phyloP scores from a whole-genome alignment of 2,888 invertebrate species.

The Octonoba sinensis region DNA sequence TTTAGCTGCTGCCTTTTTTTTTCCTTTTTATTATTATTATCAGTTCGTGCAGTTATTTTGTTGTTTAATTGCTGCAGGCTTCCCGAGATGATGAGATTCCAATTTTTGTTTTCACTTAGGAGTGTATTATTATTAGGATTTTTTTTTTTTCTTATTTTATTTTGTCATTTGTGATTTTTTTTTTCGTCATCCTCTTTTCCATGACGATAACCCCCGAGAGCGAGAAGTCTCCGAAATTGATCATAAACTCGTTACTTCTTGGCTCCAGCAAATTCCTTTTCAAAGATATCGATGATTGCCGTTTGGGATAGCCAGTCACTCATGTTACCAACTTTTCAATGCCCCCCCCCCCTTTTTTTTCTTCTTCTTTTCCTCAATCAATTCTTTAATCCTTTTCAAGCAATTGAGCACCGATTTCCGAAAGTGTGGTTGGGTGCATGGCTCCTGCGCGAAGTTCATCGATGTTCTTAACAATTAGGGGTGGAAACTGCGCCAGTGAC shows the following conservation, averaged over 20 bases:
- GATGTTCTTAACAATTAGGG: no score
- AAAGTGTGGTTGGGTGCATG: no score
- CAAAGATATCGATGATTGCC: constrained; percentile 62
- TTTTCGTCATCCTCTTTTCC: constrained; percentile 19
- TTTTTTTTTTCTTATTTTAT: constrained; percentile 34
- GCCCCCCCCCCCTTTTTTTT: not conserved
- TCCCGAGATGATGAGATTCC: constrained; percentile 60
- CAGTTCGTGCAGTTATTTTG: constrained; percentile 57
- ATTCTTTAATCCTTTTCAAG: no score
- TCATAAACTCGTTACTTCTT: constrained; percentile 61
- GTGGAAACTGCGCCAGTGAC: no score
- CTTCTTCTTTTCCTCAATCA: no score
- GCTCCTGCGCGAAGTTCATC: no score
- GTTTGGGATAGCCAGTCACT: constrained; percentile 15
- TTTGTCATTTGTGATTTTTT: constrained; percentile 35
- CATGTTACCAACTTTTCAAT: not conserved
- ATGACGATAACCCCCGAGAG: constrained; percentile 44
- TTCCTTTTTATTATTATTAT: constrained; percentile 36
- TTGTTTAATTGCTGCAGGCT: constrained; percentile 62
- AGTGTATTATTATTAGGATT: constrained; percentile 51
- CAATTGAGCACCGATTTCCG: no score
- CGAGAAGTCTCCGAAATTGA: constrained; percentile 57
- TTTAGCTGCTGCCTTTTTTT: constrained; percentile 53
- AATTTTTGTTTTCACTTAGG: constrained; percentile 59
- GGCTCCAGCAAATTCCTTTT: not conserved